A percentile compares a stretch with the other conserved stretches of the same genome.
Conservation (phyloP, 2,797 vertebrate species). For the Melanotaenia boesemani region DNA sequence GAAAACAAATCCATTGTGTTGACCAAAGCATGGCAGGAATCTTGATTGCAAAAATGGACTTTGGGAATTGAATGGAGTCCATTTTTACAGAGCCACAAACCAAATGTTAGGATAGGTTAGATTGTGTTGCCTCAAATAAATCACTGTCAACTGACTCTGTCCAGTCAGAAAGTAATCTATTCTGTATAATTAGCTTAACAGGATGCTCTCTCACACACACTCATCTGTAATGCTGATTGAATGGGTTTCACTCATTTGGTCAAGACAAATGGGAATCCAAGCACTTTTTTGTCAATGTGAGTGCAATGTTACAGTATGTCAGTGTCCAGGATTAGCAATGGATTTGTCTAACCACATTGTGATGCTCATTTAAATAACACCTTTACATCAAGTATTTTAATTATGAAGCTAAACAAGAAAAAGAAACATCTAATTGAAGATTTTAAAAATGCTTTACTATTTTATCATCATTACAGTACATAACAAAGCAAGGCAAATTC, state of each 20-base stretch:
- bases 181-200: conserved; percentile 67
- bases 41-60: conserved; percentile 43
- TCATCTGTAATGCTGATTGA: conserved; percentile 50
- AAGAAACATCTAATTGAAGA: neutral
- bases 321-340: conserved; percentile 12
- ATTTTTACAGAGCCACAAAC: conserved; percentile 55
- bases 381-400: neutral
- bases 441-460: no score
- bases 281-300: conserved; percentile 38
- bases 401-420: neutral
- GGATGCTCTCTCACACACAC: conserved; percentile 35
- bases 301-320: conserved; percentile 4
- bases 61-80: conserved; percentile 38
- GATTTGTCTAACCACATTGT: conserved; percentile 12
- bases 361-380: conserved; percentile 19
- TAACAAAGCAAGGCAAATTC: neutral
- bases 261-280: conserved; percentile 51
- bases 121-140: conserved; percentile 59
- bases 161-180: conserved; percentile 61
- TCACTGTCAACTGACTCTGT: conserved; percentile 58
- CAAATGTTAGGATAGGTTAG: conserved; percentile 50
- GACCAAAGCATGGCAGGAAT: conserved; percentile 36
- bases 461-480: no score
- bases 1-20: conserved; percentile 28
- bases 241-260: conserved; percentile 60